These are phyloP conservation scores for Sternarchorhynchus goeldii DNA, from an alignment of 2,797 vertebrate genomes.

Conservation along the genomic window DNA sequence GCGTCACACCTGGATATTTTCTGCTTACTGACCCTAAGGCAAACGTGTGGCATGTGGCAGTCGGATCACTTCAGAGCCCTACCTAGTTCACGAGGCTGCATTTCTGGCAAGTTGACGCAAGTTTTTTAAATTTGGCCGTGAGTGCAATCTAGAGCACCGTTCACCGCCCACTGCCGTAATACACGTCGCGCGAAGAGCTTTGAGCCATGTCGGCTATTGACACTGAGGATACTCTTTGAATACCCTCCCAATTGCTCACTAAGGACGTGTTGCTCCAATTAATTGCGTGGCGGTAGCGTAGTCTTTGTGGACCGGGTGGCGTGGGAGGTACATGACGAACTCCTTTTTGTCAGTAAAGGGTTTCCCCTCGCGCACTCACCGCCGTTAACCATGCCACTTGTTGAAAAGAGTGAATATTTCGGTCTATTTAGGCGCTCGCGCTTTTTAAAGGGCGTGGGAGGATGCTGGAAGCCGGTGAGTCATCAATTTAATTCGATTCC, in stretches of 20 bases:
- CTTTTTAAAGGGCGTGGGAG: slow-evolving; percentile 41
- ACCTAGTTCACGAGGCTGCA: slow-evolving; percentile 2
- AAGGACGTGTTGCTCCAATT: not conserved
- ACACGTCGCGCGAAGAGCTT: slow-evolving; percentile 3
- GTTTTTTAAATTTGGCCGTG: slow-evolving; percentile 1
- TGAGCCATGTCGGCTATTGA: not conserved
- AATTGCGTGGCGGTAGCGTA: slow-evolving; percentile 18
- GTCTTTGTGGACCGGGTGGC: slow-evolving; percentile 39
- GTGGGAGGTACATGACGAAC: slow-evolving; percentile 37
- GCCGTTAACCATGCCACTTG: slow-evolving; percentile 5
- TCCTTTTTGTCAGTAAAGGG: slow-evolving; percentile 34
- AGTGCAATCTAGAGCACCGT: not conserved
- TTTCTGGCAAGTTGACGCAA: slow-evolving; percentile 32
- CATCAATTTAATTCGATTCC: slow-evolving; percentile 45
- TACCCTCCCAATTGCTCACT: slow-evolving; percentile 13
- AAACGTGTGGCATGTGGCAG: too few species aligned
- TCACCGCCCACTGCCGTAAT: not conserved
- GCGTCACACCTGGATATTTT: slow-evolving; percentile 60
- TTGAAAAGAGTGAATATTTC: slow-evolving; percentile 56
- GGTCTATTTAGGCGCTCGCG: not conserved
- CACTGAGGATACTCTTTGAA: not conserved
- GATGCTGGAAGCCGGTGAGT: slow-evolving; percentile 39
- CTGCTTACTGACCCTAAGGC: too few species aligned
- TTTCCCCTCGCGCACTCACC: not conserved
- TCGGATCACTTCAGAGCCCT: slow-evolving; percentile 29